Percentiles rank a stretch among this genome's conserved stretches.
Evolutionary conservation across 2,797 vertebrate species (phyloP).

Genomic region (Gadopsis bispinosus): DNA sequence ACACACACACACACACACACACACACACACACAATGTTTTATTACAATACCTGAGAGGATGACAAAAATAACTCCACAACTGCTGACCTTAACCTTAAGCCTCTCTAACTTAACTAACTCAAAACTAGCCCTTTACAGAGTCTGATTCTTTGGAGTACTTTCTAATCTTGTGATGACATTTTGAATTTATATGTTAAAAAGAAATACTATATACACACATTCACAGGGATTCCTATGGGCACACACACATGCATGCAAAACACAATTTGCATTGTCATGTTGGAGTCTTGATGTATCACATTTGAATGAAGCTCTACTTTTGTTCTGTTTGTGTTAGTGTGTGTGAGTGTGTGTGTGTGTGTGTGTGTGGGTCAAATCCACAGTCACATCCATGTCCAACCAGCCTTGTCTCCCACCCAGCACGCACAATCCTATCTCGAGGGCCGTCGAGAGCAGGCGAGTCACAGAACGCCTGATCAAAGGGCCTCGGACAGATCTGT

Average conservation of each 20-base stretch:
- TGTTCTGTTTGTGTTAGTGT: background rate
- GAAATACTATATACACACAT: background rate
- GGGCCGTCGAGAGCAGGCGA: slow-evolving; percentile 65
- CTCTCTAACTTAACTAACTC: background rate
- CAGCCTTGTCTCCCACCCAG: slow-evolving; percentile 53
- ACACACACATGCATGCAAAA: background rate
- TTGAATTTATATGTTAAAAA: slow-evolving; percentile 16
- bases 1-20: slow-evolving; percentile 14
- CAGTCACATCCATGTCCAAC: slow-evolving; percentile 59
- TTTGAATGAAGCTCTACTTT: slow-evolving; percentile 13
- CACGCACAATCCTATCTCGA: slow-evolving; percentile 62
- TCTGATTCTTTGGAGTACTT: slow-evolving; percentile 6
- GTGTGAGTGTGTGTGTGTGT: slow-evolving; percentile 6
- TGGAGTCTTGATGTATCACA: slow-evolving; percentile 4
- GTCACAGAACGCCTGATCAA: slow-evolving; percentile 76
- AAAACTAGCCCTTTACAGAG: background rate
- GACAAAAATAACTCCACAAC: slow-evolving; percentile 4
- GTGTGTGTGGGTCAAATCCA: slow-evolving; percentile 49
- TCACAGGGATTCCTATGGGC: background rate
- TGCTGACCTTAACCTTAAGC: slow-evolving; percentile 5
- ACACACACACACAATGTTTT: slow-evolving; percentile 12
- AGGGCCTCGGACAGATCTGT: slow-evolving; percentile 77
- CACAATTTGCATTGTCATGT: slow-evolving; percentile 8
- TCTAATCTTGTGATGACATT: slow-evolving; percentile 29
- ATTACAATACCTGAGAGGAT: slow-evolving; percentile 17